A percentile compares a stretch with the other conserved stretches of the same genome.
These are phyloP conservation scores for Semicossyphus pulcher DNA, from an alignment of 2,113 vertebrate genomes.

Conservation along the genomic window DNA sequence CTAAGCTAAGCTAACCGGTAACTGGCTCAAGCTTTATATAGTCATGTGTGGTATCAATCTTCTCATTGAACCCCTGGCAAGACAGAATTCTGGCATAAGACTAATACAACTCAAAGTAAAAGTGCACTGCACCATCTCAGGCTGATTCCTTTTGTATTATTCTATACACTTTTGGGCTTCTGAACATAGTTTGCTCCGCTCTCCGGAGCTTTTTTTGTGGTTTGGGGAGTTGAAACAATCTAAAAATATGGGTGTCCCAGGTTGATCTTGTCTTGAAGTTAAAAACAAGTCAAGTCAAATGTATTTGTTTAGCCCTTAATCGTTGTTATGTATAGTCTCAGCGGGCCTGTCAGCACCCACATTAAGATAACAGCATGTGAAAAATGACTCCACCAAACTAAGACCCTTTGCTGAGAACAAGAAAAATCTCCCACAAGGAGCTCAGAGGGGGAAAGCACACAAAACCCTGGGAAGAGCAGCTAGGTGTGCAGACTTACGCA, in stretches of 20 bases:
- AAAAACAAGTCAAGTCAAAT: conserved; percentile 37
- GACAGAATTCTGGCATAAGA: too few species aligned
- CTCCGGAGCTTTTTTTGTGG: not conserved
- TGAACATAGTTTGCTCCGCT: not conserved
- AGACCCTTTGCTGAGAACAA: conserved; percentile 22
- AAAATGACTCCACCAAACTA: conserved; percentile 14
- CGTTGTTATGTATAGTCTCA: conserved; percentile 13
- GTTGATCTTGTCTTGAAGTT: conserved; percentile 5
- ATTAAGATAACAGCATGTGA: conserved; percentile 46
- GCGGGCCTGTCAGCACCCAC: conserved; percentile 15
- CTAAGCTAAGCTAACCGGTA: too few species aligned
- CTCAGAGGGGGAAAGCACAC: conserved; percentile 22
- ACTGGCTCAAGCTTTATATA: too few species aligned
- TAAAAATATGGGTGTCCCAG: not conserved
- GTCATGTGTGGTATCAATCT: too few species aligned
- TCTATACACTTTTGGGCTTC: not conserved
- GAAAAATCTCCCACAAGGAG: not conserved
- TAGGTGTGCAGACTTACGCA: not conserved
- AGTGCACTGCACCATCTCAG: not conserved
- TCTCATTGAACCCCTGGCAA: too few species aligned
- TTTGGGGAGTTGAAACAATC: conserved; percentile 1
- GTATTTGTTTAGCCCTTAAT: conserved; percentile 54
- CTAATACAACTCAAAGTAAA: not conserved
- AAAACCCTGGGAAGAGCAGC: conserved; percentile 23
- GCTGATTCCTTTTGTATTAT: not conserved